Evolutionary conservation across 1,140 invertebrate genomes (phyloP).

Genomic region (Paraescarpia echinospica): DNA sequence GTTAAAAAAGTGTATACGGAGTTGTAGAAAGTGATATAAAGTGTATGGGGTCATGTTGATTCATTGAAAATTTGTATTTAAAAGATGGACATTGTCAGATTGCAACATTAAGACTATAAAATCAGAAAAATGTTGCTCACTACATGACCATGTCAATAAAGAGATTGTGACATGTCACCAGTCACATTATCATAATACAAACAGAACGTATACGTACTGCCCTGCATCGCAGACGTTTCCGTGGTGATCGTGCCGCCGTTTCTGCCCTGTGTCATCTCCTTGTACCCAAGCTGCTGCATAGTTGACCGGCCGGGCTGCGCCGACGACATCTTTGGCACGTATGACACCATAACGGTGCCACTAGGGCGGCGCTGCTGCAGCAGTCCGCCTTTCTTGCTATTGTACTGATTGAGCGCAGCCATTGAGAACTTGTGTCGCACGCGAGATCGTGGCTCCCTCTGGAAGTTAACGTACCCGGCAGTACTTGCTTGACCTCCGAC

Average conservation of each 20-base stretch:
- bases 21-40: no score
- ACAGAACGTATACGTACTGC: neutral
- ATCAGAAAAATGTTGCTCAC: no score
- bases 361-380: conserved; percentile 48
- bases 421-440: neutral
- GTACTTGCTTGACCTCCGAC: neutral
- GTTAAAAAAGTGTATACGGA: no score
- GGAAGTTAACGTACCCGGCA: neutral
- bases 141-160: no score
- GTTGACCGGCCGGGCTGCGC: conserved; percentile 15
- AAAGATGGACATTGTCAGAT: no score
- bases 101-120: no score
- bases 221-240: neutral
- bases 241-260: neutral
- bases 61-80: no score
- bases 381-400: conserved; percentile 46
- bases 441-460: neutral
- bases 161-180: no score
- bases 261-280: neutral
- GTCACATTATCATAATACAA: neutral
- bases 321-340: conserved; percentile 35
- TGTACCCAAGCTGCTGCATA: neutral
- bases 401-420: conserved; percentile 12
- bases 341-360: conserved; percentile 38
- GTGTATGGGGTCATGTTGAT: no score